Evolutionary conservation across 2,797 vertebrate genomes (phyloP), one percentile per base, ranked within the genome.

Genomic region (Lates japonicus): DNA sequence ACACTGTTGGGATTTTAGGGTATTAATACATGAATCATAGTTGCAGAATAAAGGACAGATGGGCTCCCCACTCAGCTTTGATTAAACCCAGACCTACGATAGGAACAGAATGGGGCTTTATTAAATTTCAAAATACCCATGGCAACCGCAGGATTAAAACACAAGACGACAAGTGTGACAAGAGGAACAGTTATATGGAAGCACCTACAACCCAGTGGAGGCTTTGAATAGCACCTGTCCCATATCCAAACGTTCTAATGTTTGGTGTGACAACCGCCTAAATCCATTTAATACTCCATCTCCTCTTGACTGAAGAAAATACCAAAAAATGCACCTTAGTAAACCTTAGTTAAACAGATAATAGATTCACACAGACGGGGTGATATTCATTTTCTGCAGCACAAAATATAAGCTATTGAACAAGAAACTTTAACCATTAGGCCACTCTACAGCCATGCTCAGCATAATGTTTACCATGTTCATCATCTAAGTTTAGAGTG

Each of bases 31-130:
- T 57, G 62, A 63, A 70, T 55, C 1, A 77, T 44, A 69, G 49
- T n/a, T 35, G 44, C 16, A 65, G 31, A 70, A 78, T 54, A 83
- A 63, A 84, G 52, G 66, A 76, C 67, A 78, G 75, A 85, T 35
- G 63, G 12, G 62, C 60, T 79, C 44, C 42, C 12, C 12, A 13
- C 62, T 64, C 70, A 84, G 80, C 83, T 81, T 74, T 39, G 64
- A 76, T 79, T 84, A 81, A 90, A 73, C 42, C 55, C 57, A 52
- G 60, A 78, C 37, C 60, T 52, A 2, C n/a, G 73, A 81, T 65
- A 57, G 73, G 39, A 62, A 46, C 70, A 81, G 33, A 72, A 84
- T 35, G 41, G 66, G 22, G 59, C 1, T 52, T 70, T 81, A 77
- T 82, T 78, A 48, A 10, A 68, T 79, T 79, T 79, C 48, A 74